Base-by-base conservation (phyloP, 2,888 invertebrate species). In the Plebejus melissa region DNA sequence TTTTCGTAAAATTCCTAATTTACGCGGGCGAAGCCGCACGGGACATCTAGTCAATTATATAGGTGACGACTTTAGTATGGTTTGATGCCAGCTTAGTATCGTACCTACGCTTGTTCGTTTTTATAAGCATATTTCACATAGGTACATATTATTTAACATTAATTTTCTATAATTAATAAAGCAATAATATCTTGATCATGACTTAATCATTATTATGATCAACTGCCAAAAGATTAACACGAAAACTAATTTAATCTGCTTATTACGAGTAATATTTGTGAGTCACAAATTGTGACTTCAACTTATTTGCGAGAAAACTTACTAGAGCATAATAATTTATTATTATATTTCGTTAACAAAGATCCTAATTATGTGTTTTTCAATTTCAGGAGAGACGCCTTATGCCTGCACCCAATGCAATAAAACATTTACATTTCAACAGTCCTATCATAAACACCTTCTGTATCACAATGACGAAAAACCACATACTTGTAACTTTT, bases 351-450 rank as follows among this genome's bases (percentile, higher is more conserved):
- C 2, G 16, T n/a, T 7, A 7, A 6, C 1, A 4, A 58, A 22
- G 32, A n/a, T 28, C 28, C 32, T 60, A 38, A 46, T 57, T 57
- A 38, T 28, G 2, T 38, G 36, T 6, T 22, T 41, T 7, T 4
- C 6, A 38, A 13, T 75, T 75, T 78, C 94, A 95, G 97, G 98
- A 77, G 98, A 98, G 94, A 97, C 97, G 94, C 98, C 98, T 0
- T 98, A 98, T 84, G 96, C 96, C 36, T 98, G 98, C 84, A 94
- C 94, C 74, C 95, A 96, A 81, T 98, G 98, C 85, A 96, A 96
- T 80, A 97, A 97, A 86, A 96, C 96, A 13, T 98, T 98, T 88
- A 97, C 97, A 74, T 98, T 98, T 90, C 98, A 98, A 90, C 98
- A 98, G 83, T 97, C 97, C 0, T 97, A 97, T 87, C 97, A 97